Percentiles rank a stretch among this genome's conserved stretches.
Conservation (phyloP, 2,113 vertebrate genomes). For the Nannobrachium achirus region DNA sequence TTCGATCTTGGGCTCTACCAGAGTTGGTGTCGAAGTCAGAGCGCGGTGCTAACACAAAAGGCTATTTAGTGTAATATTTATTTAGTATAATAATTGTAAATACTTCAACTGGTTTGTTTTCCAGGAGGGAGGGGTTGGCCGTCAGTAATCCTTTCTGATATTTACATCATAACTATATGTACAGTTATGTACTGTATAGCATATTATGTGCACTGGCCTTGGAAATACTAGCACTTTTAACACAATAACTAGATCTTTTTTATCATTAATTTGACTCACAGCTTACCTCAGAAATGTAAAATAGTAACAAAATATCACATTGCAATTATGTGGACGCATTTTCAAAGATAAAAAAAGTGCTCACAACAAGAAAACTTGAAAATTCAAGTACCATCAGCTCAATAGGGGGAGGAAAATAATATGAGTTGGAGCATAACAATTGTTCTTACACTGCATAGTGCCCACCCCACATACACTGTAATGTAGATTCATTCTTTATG, state of each 20-base stretch:
- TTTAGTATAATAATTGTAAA: too few species aligned
- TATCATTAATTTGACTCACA: too few species aligned
- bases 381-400: constrained; percentile 29
- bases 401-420: background rate
- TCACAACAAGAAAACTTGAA: constrained; percentile 20
- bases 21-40: too few species aligned
- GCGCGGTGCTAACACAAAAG: too few species aligned
- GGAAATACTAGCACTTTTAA: too few species aligned
- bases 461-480: constrained; percentile 5
- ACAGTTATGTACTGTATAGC: too few species aligned
- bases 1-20: too few species aligned
- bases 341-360: constrained; percentile 22
- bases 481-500: background rate
- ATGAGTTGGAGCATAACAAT: constrained; percentile 3
- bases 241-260: too few species aligned
- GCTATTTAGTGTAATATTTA: too few species aligned
- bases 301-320: background rate
- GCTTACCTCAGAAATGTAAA: background rate
- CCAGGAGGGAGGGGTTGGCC: background rate
- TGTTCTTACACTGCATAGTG: constrained; percentile 2
- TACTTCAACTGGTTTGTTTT: too few species aligned
- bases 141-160: too few species aligned
- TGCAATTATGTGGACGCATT: background rate
- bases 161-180: too few species aligned
- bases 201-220: background rate